A percentile compares a stretch with the other conserved stretches of the same genome.
These are phyloP conservation scores for Sus scrofa DNA, from an alignment of 2,113 vertebrate species.

Conservation along the genomic window DNA sequence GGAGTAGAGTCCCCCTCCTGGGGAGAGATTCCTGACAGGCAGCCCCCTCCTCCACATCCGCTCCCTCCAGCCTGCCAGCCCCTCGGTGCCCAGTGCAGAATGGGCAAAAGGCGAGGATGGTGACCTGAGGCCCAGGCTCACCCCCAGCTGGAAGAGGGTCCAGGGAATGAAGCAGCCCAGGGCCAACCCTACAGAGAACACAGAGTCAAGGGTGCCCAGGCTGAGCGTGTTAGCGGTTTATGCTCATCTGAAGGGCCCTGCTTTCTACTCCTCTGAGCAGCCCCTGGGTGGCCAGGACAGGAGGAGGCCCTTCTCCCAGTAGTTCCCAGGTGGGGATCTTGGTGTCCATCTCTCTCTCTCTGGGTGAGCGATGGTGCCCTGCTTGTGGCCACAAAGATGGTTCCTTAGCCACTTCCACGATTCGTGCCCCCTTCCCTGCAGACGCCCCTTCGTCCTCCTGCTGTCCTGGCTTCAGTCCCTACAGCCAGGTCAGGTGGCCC, in stretches of 20 bases:
- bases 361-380: no score
- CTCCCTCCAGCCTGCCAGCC: not conserved
- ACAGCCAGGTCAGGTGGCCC: not conserved
- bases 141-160: no score
- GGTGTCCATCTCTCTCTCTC: no score
- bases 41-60: not conserved
- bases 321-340: accelerated
- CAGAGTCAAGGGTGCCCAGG: not conserved
- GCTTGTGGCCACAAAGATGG: not conserved
- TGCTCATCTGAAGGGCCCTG: not conserved
- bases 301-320: not conserved
- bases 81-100: not conserved
- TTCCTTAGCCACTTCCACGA: not conserved
- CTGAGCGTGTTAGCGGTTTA: not conserved
- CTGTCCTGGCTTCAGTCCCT: not conserved
- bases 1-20: not conserved
- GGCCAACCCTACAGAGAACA: not conserved
- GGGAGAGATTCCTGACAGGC: not conserved
- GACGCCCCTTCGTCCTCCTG: not conserved
- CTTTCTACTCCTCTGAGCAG: not conserved
- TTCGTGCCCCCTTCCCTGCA: not conserved
- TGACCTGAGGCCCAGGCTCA: not conserved
- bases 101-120: not conserved
- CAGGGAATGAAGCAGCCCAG: not conserved
- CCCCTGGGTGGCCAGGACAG: not conserved